Conservation (phyloP, 1,140 invertebrate genomes). For the Drosophila kanapiae region DNA sequence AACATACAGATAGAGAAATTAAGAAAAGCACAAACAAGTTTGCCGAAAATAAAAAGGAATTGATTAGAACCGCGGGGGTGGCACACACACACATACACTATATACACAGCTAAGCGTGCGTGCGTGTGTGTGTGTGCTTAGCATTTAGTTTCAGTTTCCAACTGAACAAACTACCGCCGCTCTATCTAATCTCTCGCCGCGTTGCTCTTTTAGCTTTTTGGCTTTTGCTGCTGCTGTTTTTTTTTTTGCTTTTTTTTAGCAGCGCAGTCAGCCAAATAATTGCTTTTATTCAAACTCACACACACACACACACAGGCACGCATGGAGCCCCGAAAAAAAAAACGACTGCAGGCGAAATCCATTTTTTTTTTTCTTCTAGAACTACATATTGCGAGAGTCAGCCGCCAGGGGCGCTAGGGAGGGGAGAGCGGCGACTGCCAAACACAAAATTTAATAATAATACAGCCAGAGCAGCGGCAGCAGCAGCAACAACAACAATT, state of each 20-base stretch:
- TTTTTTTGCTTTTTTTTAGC: conserved; percentile 33
- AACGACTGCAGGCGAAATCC: conserved; percentile 47
- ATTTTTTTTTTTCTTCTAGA: conserved; percentile 76
- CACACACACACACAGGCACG: conserved; percentile 2
- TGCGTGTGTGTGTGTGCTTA: neutral
- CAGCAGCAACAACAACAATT: conserved; percentile 58
- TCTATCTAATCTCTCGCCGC: conserved; percentile 72
- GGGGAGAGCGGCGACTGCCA: conserved; percentile 36
- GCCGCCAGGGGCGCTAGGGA: neutral
- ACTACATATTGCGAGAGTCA: conserved; percentile 66
- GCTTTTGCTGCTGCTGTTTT: conserved; percentile 19
- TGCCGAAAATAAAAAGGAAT: conserved; percentile 6
- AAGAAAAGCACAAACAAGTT: conserved; percentile 44
- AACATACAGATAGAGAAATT: conserved; percentile 5
- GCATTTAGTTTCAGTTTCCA: conserved; percentile 62
- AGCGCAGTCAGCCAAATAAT: conserved; percentile 77
- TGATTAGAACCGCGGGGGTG: conserved; percentile 30
- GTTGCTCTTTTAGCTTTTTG: conserved; percentile 42
- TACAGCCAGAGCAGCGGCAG: conserved; percentile 43
- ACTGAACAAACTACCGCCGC: conserved; percentile 72
- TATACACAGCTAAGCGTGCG: neutral
- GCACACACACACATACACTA: neutral
- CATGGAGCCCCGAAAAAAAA: conserved; percentile 31
- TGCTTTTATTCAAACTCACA: conserved; percentile 61
- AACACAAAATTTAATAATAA: conserved; percentile 81